Conservation (phyloP, 2,888 invertebrate genomes). For the Trissolcus brochymenae region DNA sequence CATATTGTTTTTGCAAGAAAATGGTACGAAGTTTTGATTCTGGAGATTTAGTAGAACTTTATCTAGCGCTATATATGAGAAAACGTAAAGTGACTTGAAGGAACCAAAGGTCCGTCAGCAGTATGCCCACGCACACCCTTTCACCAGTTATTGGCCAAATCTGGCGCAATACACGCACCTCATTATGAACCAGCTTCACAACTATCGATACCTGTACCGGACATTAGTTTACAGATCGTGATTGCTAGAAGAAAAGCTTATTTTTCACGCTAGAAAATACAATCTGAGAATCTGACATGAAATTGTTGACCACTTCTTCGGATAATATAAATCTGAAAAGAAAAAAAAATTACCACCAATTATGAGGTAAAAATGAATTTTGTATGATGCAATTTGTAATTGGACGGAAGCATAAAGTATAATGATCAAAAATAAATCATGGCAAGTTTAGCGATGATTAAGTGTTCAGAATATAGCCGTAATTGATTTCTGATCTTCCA, state of each 20-base stretch:
- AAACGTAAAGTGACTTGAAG: conserved; percentile 41
- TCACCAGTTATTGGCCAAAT: conserved; percentile 73
- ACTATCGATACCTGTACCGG: conserved; percentile 71
- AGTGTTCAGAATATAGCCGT: not conserved
- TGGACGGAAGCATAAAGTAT: not conserved
- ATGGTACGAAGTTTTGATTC: conserved; percentile 3
- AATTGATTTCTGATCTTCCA: conserved; percentile 40
- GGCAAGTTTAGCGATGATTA: too few relatives aligned
- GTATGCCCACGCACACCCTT: conserved; percentile 58
- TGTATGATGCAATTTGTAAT: too few relatives aligned
- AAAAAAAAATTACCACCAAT: too few relatives aligned
- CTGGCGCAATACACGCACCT: conserved; percentile 73
- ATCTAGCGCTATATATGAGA: conserved; percentile 35
- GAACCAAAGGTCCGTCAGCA: conserved; percentile 48
- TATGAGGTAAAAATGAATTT: too few relatives aligned
- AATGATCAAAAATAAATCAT: too few relatives aligned
- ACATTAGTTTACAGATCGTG: conserved; percentile 69
- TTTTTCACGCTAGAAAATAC: conserved; percentile 56
- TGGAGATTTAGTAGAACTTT: conserved; percentile 27
- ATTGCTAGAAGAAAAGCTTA: conserved; percentile 69
- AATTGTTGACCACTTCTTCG: conserved; percentile 30
- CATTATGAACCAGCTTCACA: conserved; percentile 69
- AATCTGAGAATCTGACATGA: conserved; percentile 18
- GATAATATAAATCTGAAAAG: too few relatives aligned
- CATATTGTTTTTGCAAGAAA: not conserved